Base-by-base conservation (phyloP, 2,113 vertebrate genomes). In the Condylura cristata region DNA sequence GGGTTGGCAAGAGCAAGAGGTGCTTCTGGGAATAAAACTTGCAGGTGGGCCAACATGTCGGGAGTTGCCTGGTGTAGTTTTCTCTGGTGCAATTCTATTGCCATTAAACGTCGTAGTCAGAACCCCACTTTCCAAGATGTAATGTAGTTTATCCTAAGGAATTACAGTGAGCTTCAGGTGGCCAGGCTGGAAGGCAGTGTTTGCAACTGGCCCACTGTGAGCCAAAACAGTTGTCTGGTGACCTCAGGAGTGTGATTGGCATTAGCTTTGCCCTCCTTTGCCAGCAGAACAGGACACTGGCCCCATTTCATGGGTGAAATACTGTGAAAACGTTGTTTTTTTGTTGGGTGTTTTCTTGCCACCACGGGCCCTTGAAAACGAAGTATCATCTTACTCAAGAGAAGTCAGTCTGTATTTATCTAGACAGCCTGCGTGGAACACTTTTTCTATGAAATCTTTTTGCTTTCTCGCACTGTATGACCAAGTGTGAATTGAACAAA, bases 21-120 rank as follows among this genome's bases (percentile, higher is more conserved):
- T 84, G 53, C 72, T 90, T 46, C 2, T 76, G 56, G 75, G 90
- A 96, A 78, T 58, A 48, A 46, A 12, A 46, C 28, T 46, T 71
- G 86, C 86, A 92, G 90, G 51, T n/a, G 58, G 51, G 65, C 66
- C 91, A 89, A 26, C 16, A 17, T 79, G 87, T 95, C 56, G n/a
- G 70, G 41, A 65, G 89, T 75, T 76, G 95, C 70, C 60, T 88
- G 90, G 61, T 46, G 28, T 93, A 51, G 85, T 97, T 95, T 97
- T 84, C 72, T 93, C 44, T 34, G 85, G 37, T 89, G 72, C 86
- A 96, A 53, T 78, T 90, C 95, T 95, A 0, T 66, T 89, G 91
- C 86, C 94, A 32, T 87, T 92, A 86, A 95, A 14, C 84, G 93
- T 58, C 32, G 83, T 13, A n/a, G 74, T 89, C 79, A 76, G 87